phyloP scores from a whole-genome alignment of 1,140 invertebrate species.

The Phymastichus coffea region DNA sequence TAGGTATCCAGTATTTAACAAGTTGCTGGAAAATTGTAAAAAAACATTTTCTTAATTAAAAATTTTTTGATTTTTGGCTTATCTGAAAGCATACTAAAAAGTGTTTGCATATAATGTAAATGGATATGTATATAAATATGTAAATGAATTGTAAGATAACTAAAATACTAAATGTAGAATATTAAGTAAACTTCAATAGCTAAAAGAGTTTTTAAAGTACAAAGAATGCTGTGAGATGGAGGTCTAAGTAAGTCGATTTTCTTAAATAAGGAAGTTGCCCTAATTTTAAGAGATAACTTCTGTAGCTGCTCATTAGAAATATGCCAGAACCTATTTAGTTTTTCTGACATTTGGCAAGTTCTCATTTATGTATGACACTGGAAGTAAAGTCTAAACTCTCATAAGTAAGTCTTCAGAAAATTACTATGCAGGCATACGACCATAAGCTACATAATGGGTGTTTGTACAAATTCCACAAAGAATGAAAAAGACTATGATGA shows the following conservation, averaged over 20 bases:
- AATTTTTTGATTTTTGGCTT: too few species aligned
- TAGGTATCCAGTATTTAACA: too few species aligned
- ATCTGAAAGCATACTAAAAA: too few species aligned
- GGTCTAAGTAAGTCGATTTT: not conserved
- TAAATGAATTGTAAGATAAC: too few species aligned
- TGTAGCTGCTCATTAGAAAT: not conserved
- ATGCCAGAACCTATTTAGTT: not conserved
- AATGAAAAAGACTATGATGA: constrained; percentile 35
- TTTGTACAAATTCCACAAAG: constrained; percentile 37
- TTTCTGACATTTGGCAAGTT: constrained; percentile 29
- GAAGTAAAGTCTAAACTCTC: constrained; percentile 29
- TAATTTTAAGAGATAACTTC: too few species aligned
- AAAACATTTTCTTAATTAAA: too few species aligned
- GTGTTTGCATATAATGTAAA: too few species aligned
- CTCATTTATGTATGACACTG: constrained; percentile 7
- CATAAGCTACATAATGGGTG: constrained; percentile 37
- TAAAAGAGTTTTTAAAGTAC: not conserved
- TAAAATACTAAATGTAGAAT: too few species aligned
- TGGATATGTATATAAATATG: too few species aligned
- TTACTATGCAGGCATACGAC: constrained; percentile 35
- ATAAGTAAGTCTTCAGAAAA: constrained; percentile 9
- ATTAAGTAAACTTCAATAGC: too few species aligned
- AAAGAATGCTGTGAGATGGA: constrained; percentile 1
- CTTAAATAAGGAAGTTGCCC: not conserved
- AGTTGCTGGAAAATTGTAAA: too few species aligned